A percentile compares a stretch with the other conserved stretches of the same genome.
Evolutionary conservation across 2,797 vertebrate species (phyloP).

Genomic region (Chlorospingus flavigularis): DNA sequence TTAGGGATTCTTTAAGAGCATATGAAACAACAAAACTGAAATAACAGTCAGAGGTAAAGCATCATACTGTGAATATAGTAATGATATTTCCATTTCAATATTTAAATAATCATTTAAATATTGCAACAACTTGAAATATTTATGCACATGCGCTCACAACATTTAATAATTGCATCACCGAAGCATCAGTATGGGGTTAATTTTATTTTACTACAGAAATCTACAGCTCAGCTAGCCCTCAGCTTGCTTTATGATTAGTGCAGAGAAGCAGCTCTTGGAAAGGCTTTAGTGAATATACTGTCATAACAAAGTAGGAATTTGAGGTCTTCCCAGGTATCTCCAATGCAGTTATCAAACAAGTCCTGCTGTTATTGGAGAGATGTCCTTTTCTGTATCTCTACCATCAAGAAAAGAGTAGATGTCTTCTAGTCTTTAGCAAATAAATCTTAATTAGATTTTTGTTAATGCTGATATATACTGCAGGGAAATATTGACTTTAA

Average conservation of each 20-base stretch:
- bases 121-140: background rate
- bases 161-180: background rate
- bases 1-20: background rate
- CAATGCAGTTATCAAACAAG: background rate
- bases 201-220: background rate
- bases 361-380: background rate
- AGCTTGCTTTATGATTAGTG: background rate
- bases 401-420: background rate
- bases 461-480: background rate
- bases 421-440: background rate
- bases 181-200: background rate
- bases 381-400: background rate
- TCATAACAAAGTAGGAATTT: background rate
- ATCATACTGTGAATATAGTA: background rate
- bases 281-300: background rate
- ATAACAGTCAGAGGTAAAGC: background rate
- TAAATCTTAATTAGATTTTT: conserved; percentile 13
- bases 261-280: background rate
- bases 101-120: background rate
- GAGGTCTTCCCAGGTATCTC: background rate
- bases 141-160: background rate
- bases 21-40: background rate
- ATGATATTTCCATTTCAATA: background rate
- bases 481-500: background rate
- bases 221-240: background rate